These are phyloP conservation scores for Pterocles orientalis DNA, from an alignment of 2,113 vertebrate genomes.

Conservation along the genomic window DNA sequence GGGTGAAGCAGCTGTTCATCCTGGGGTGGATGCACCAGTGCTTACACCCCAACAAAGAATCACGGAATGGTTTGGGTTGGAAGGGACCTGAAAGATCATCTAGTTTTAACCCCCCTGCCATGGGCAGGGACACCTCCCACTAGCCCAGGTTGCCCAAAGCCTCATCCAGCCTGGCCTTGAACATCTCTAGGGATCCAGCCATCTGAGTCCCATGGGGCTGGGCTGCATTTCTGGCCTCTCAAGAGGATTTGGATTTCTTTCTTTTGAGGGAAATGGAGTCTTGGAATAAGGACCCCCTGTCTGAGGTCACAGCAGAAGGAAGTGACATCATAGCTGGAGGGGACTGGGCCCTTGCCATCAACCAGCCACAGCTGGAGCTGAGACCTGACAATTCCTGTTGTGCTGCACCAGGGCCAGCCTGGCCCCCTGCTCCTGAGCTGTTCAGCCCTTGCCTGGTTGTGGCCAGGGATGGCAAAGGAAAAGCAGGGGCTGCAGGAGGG, in stretches of 20 bases:
- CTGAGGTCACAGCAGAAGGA: background rate
- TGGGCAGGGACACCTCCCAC: too few species aligned
- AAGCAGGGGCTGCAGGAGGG: background rate
- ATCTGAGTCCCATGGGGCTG: background rate
- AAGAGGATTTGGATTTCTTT: background rate
- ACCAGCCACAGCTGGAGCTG: background rate
- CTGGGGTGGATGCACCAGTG: accelerated
- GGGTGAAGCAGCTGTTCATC: accelerated
- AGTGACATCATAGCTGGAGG: background rate
- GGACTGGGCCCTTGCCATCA: background rate
- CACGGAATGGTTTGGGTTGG: too few species aligned
- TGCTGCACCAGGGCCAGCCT: background rate
- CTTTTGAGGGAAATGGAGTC: background rate
- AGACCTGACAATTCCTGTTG: background rate
- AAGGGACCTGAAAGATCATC: too few species aligned
- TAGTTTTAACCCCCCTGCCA: too few species aligned
- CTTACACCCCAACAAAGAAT: background rate
- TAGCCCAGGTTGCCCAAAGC: too few species aligned
- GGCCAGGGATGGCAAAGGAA: background rate
- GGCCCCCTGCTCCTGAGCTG: background rate
- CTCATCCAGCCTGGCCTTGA: too few species aligned
- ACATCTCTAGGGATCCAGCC: too few species aligned
- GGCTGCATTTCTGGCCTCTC: background rate
- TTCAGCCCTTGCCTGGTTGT: too few species aligned
- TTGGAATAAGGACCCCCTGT: background rate